A percentile compares a stretch with the other conserved stretches of the same genome.
Conservation (phyloP, 2,113 vertebrate species). For the Pterocles gutturalis region DNA sequence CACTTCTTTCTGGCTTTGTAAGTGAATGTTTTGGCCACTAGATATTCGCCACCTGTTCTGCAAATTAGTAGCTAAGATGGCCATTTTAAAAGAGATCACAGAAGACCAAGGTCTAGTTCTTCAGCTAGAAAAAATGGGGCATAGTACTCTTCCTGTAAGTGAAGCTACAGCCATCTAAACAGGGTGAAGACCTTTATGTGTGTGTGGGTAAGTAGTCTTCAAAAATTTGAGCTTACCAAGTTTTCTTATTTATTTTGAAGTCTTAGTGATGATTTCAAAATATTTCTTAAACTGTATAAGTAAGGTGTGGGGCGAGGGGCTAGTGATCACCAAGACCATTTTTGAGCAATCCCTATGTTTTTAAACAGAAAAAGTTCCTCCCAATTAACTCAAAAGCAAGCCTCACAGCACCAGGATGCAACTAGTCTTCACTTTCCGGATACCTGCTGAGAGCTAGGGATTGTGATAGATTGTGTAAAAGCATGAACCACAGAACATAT, state of each 20-base stretch:
- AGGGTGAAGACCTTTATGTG: background rate
- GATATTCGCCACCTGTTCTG: constrained; percentile 60
- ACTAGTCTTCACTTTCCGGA: background rate
- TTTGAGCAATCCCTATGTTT: background rate
- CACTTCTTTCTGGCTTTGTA: constrained; percentile 64
- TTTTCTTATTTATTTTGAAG: background rate
- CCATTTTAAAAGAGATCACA: constrained; percentile 32
- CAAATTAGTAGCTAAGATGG: constrained; percentile 50
- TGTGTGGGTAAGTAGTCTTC: background rate
- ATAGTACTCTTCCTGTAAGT: background rate
- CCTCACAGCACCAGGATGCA: background rate
- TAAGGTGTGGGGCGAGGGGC: background rate
- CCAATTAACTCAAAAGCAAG: background rate
- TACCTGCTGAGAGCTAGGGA: background rate
- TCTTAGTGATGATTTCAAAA: background rate
- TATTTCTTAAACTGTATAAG: rapidly evolving
- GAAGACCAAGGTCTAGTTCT: constrained; percentile 27
- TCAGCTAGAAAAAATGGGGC: background rate
- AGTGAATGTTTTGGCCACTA: constrained; percentile 51
- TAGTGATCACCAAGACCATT: background rate
- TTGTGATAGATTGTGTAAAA: background rate
- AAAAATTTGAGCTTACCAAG: background rate
- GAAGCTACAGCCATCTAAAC: background rate
- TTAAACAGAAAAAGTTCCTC: background rate
- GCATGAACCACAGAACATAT: background rate